A percentile compares a stretch with the other conserved stretches of the same genome.
phyloP scores from a whole-genome alignment of 1,140 invertebrate genomes.

The Anoplolepis gracilipes region DNA sequence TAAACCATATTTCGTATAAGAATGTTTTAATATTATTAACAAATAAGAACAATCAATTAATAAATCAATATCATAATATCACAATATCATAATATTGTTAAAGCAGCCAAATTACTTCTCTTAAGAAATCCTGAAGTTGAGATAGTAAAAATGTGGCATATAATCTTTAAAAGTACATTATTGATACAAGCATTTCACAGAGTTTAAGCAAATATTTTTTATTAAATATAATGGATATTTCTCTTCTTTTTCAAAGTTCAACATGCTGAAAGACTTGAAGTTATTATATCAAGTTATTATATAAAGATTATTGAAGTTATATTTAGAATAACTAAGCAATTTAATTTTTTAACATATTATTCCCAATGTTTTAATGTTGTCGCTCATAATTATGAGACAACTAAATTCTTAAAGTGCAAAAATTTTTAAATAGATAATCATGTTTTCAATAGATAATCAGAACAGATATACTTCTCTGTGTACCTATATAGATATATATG shows the following conservation, averaged over 20 bases:
- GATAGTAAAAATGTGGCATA: conserved; percentile 54
- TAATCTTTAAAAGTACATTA: conserved; percentile 61
- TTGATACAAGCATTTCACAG: conserved; percentile 50
- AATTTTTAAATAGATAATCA: conserved; percentile 72
- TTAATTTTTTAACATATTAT: conserved; percentile 64
- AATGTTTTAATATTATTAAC: conserved; percentile 56
- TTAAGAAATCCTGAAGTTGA: conserved; percentile 35
- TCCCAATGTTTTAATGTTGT: conserved; percentile 65
- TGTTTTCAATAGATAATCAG: conserved; percentile 75
- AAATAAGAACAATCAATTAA: conserved; percentile 54
- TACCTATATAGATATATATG: conserved; percentile 70
- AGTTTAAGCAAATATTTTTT: conserved; percentile 36
- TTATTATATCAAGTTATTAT: too few relatives aligned
- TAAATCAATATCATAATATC: conserved; percentile 62
- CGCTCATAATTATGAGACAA: conserved; percentile 65
- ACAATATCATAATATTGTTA: conserved; percentile 58
- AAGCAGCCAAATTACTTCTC: conserved; percentile 55
- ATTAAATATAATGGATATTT: conserved; percentile 25
- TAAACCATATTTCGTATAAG: conserved; percentile 18
- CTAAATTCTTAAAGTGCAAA: conserved; percentile 69
- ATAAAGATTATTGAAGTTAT: conserved; percentile 52
- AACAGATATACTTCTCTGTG: conserved; percentile 66
- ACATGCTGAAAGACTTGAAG: conserved; percentile 51
- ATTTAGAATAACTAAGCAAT: conserved; percentile 61
- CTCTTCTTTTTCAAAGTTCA: conserved; percentile 58